These are phyloP conservation scores for Xiphorhynchus erythropygius DNA, from an alignment of 2,797 vertebrate genomes.

Conservation along the genomic window DNA sequence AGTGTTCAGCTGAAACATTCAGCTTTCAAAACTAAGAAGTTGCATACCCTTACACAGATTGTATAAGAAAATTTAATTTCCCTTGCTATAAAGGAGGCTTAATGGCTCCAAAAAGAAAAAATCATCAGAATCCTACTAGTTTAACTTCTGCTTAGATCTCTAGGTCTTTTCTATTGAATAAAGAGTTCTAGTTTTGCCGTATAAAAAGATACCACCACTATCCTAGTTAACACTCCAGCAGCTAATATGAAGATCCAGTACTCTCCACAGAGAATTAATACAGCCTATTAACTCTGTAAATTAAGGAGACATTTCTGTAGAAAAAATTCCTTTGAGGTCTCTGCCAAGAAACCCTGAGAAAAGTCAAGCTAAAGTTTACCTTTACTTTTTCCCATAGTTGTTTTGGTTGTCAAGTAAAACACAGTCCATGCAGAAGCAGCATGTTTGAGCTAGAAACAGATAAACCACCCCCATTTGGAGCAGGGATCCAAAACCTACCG, in stretches of 20 bases:
- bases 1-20: background rate
- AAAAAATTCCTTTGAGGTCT: background rate
- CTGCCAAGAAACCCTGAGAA: background rate
- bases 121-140: background rate
- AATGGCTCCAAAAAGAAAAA: background rate
- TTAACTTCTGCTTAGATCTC: background rate
- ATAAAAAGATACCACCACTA: background rate
- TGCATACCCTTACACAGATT: background rate
- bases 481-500: background rate
- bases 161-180: background rate
- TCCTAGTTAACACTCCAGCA: background rate
- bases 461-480: background rate
- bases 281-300: background rate
- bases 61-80: background rate
- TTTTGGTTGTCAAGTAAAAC: background rate
- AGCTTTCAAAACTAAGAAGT: background rate
- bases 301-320: background rate
- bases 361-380: background rate
- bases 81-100: background rate
- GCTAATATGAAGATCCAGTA: accelerated
- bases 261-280: background rate
- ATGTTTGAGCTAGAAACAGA: background rate
- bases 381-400: background rate
- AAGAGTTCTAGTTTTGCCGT: background rate
- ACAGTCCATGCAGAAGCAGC: background rate